These are phyloP conservation scores for western clawed frog (Xenopus tropicalis) DNA, from an alignment of 2,113 vertebrate genomes.

Conservation along the genomic window UCB_Xtro_10.0 CM004443.2:124455501-124456000, in stretches of 20 bases:
- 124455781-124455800: slow-evolving; percentile 45
- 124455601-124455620: slow-evolving; percentile 28
- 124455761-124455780: slow-evolving; percentile 27
- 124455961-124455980: slow-evolving; percentile 34
- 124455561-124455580: neutral
- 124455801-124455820: slow-evolving; percentile 44
- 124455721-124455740: slow-evolving; percentile 41
- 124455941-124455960: slow-evolving; percentile 41
- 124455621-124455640: slow-evolving; percentile 27
- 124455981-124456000: slow-evolving; percentile 18
- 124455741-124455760: slow-evolving; percentile 29
- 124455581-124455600: neutral
- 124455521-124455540: neutral
- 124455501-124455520: too few species aligned
- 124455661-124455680: slow-evolving; percentile 42
- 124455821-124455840: slow-evolving; percentile 42
- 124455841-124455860: slow-evolving; percentile 41
- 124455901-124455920: slow-evolving; percentile 39
- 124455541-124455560: neutral
- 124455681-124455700: slow-evolving; percentile 43
- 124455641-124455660: slow-evolving; percentile 36
- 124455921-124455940: slow-evolving; percentile 41
- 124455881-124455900: slow-evolving; percentile 43
- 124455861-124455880: slow-evolving; percentile 42
- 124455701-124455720: slow-evolving; percentile 41